Base-by-base conservation (phyloP, 2,797 vertebrate genomes). In the Tangara arthus region DNA sequence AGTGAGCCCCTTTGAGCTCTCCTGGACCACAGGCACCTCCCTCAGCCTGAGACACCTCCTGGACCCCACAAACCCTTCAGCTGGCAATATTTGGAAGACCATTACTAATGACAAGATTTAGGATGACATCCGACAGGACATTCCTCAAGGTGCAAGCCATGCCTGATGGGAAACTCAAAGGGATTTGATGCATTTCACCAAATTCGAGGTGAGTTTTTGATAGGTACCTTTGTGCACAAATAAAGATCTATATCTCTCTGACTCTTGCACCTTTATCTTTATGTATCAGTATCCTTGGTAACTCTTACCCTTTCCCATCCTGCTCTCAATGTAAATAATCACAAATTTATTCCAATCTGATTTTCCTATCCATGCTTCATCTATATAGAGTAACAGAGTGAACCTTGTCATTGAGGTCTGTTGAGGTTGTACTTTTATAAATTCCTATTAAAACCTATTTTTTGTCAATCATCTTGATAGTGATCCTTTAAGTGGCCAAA, bases 221-320 rank as follows among this genome's bases (percentile, higher is more conserved):
- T 32, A 26, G 21, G 26, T 18, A 35, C 17, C 26, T 42, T 35
- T 32, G 22, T 27, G 32, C 44, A 75, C 17, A 57, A 50, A 35
- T 22, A 35, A 42, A 50, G 17, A 41, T 32, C 2, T 26, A 5
- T 27, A 16, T 8, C 27, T 16, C 18, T 35, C 30, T 41, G 22
- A 32, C 8, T 50, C 11, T 59, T 32, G 9, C 15, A 59, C 26
- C 12, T 78, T 71, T 27, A 32, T 20, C 10, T 77, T 71, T 27
- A 32, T 20, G 2, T 27, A 16, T 15, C 2, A 0, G 2, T 50
- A 26, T 46, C 12, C n/a, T 34, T 46, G 41, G 18, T 7, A 14
- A n/a, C 2, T 52, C 44, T 57, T 52, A 52, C 15, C 5, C 15
- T 39, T 64, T 77, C 16, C 6, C 26, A 52, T 41, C 30, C 44